Percentiles rank a stretch among this genome's conserved stretches.
Evolutionary conservation across 2,888 invertebrate species (phyloP).

Genomic region (Uropetala carovei): DNA sequence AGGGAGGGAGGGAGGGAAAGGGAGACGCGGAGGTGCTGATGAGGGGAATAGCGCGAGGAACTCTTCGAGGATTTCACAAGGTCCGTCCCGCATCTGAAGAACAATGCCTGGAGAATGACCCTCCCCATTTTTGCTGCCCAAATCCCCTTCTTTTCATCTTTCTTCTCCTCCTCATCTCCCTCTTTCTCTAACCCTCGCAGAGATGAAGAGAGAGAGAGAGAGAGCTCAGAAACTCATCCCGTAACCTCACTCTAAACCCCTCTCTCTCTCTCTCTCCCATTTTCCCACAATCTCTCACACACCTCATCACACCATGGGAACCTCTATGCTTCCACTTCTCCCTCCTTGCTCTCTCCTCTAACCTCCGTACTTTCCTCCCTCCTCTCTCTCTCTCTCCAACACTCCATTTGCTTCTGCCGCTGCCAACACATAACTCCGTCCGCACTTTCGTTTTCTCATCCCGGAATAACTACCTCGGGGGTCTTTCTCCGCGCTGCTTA

Average conservation of each 20-base stretch:
- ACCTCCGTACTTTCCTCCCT: not conserved
- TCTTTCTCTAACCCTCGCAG: not conserved
- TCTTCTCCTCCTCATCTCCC: not conserved
- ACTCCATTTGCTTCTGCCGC: not conserved
- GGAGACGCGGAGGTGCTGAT: slow-evolving; percentile 31
- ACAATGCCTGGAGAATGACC: slow-evolving; percentile 58
- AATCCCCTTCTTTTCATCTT: slow-evolving; percentile 14
- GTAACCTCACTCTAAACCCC: not conserved
- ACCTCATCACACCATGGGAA: not conserved
- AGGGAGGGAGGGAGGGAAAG: not conserved
- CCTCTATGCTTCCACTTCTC: not conserved
- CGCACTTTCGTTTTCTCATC: slow-evolving; percentile 8
- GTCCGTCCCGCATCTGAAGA: slow-evolving; percentile 56
- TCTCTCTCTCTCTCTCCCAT: not conserved
- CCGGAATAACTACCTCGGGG: not conserved
- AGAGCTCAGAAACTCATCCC: not conserved
- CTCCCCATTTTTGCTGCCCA: slow-evolving; percentile 9
- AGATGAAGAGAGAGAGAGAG: no score
- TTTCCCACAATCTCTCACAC: slow-evolving; percentile 40
- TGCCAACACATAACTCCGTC: not conserved
- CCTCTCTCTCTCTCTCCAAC: not conserved
- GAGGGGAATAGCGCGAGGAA: slow-evolving; percentile 23
- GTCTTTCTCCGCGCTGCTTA: not conserved
- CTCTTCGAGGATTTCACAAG: slow-evolving; percentile 52
- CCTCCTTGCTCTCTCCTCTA: not conserved